Percentiles rank a stretch among this genome's conserved stretches.
Conservation (phyloP, 2,888 invertebrate species). For the Ochropleura plecta region DNA sequence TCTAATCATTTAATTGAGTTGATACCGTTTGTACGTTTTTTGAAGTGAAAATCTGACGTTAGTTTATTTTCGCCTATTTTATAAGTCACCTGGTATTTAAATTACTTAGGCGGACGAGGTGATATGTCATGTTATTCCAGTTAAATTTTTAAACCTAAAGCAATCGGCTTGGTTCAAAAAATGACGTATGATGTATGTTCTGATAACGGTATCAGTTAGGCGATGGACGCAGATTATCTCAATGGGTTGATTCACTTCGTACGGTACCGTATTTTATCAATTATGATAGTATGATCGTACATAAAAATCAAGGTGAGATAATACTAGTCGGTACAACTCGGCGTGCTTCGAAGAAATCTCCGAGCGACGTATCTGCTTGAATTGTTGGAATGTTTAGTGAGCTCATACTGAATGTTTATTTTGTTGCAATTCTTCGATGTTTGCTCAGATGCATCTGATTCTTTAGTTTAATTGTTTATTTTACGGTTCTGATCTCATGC, state of each 20-base stretch:
- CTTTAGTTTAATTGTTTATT: conserved; percentile 15
- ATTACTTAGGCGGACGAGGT: not conserved
- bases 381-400: conserved; percentile 29
- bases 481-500: not conserved
- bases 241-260: conserved; percentile 53
- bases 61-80: not conserved
- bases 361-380: conserved; percentile 13
- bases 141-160: not conserved
- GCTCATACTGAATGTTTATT: conserved; percentile 17
- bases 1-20: conserved; percentile 4
- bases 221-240: conserved; percentile 49
- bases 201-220: conserved; percentile 52
- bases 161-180: conserved; percentile 11
- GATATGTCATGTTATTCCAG: not conserved
- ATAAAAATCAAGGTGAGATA: conserved; percentile 47
- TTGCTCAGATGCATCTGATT: conserved; percentile 40
- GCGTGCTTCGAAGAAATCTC: conserved; percentile 33
- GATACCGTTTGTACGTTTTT: not conserved
- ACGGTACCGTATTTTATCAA: conserved; percentile 52
- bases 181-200: conserved; percentile 34
- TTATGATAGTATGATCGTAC: conserved; percentile 26
- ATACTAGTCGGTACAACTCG: not conserved
- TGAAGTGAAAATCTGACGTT: not conserved
- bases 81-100: conserved; percentile 2
- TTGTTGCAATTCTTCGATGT: conserved; percentile 29